Evolutionary conservation across 2,797 vertebrate genomes (phyloP).

Genomic region (Phoeniculus purpureus): DNA sequence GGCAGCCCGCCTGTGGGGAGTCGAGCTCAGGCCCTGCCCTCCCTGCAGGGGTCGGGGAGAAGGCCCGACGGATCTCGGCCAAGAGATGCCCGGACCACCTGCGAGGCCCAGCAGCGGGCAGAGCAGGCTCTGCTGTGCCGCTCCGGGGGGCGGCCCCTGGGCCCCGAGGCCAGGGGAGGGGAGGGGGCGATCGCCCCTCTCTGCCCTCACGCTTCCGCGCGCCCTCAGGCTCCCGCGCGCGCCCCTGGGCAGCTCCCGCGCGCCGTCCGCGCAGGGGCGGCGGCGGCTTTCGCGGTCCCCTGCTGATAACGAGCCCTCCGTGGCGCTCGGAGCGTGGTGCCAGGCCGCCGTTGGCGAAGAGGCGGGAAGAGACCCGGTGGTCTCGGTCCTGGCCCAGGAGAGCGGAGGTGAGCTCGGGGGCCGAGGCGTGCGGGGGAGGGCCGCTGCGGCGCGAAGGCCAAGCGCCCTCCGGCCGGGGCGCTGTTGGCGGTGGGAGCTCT

Average conservation of each 20-base stretch:
- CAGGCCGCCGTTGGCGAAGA: neutral
- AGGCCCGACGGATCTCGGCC: neutral
- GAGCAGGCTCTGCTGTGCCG: neutral
- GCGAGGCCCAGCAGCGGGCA: neutral
- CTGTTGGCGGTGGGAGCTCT: too few relatives aligned
- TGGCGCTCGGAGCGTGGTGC: neutral
- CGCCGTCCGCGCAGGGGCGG: neutral
- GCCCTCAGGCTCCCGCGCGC: too few relatives aligned
- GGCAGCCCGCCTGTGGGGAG: neutral
- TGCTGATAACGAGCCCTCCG: neutral
- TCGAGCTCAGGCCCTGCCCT: neutral
- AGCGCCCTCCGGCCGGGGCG: accelerated
- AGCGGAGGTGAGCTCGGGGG: neutral
- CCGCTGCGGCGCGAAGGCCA: neutral
- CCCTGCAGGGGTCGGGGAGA: neutral
- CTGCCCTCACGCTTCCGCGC: too few relatives aligned
- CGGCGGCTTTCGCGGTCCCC: neutral
- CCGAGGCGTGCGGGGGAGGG: too few relatives aligned
- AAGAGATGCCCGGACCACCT: neutral
- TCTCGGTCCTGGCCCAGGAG: neutral
- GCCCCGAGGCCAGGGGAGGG: too few relatives aligned
- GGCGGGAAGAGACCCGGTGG: neutral
- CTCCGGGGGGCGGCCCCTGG: too few relatives aligned
- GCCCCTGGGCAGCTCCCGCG: neutral
- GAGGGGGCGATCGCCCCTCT: too few relatives aligned